Evolutionary conservation across 2,113 vertebrate species (phyloP).

Genomic region (Gobio gobio): DNA sequence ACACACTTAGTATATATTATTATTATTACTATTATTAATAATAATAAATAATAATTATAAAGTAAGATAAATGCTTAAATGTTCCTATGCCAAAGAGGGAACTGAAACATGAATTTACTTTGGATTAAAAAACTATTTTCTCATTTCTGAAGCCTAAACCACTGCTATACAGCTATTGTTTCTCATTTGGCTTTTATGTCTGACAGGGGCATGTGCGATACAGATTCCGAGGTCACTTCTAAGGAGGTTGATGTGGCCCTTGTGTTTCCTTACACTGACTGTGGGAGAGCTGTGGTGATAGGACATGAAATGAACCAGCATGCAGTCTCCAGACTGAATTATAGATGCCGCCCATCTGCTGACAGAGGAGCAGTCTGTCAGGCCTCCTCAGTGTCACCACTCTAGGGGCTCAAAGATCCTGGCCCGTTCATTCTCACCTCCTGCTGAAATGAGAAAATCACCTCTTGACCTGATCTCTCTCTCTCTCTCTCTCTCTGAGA

Average conservation of each 20-base stretch:
- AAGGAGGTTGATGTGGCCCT: not conserved
- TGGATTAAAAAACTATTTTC: not conserved
- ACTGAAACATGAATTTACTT: not conserved
- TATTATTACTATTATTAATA: no score
- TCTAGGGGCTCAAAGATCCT: slow-evolving; percentile 43
- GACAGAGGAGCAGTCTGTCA: slow-evolving; percentile 75
- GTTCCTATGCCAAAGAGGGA: not conserved
- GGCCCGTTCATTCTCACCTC: slow-evolving; percentile 42
- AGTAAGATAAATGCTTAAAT: no score
- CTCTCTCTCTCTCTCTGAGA: not conserved
- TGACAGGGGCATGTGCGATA: not conserved
- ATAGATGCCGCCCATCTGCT: slow-evolving; percentile 75
- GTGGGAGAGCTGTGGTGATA: slow-evolving; percentile 62
- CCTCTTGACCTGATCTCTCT: not conserved
- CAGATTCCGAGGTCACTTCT: slow-evolving; percentile 25
- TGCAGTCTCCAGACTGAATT: slow-evolving; percentile 72
- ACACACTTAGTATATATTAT: no score
- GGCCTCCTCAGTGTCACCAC: slow-evolving; percentile 67
- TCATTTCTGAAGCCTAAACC: not conserved
- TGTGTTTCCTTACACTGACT: slow-evolving; percentile 52
- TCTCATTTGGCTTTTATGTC: not conserved
- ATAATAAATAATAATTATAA: no score
- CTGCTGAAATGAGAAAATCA: slow-evolving; percentile 29
- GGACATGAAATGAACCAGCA: slow-evolving; percentile 73
- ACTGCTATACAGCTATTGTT: not conserved